Evolutionary conservation across 2,113 vertebrate genomes (phyloP), one percentile per base, ranked within the genome.

Genomic region (Oncorhynchus kisutch): DNA sequence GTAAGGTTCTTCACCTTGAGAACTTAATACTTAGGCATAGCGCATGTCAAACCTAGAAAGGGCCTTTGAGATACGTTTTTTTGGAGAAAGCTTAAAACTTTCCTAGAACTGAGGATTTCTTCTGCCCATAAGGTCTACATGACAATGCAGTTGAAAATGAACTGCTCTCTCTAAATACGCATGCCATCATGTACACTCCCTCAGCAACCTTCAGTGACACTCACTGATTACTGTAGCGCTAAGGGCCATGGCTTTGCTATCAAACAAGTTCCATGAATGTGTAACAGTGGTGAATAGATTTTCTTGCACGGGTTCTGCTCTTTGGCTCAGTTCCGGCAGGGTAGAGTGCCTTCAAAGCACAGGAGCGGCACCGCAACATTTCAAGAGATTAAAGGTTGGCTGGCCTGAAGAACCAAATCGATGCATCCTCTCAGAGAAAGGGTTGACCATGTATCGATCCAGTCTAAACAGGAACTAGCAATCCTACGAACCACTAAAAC

Each of bases 371-470:
- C 65, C 68, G 48, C 82, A 78, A 73, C 84, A 75, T 89, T 92
- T 87, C 78, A 86, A 84, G 80, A 92, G 92, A 93, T 93, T 92
- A 94, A 88, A 91, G 85, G 85, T 85, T 78, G 68, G 85, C 83
- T 85, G 39, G 85, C 86, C 80, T 60, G 82, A 88, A 90, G 86
- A 88, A 88, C 82, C 79, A 54, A 81, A 93, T 93, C 90, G 60
- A 94, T 93, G 71, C 75, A 0, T 87, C 87, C 90, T 87, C 90
- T 89, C 87, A 82, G 88, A 84, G 90, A 91, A 90, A 83, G 91
- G 82, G 89, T 93, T 94, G 90, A 91, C 89, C 85, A 90, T 68
- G 86, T 87, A 94, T 94, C 86, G 94, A 93, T 88, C 91, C 82
- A 60, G 69, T 11, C 83, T 78, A 82, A 91, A 90, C 89, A 83